Evolutionary conservation across 2,888 invertebrate species (phyloP).

Genomic region (Osmoderma eremita): DNA sequence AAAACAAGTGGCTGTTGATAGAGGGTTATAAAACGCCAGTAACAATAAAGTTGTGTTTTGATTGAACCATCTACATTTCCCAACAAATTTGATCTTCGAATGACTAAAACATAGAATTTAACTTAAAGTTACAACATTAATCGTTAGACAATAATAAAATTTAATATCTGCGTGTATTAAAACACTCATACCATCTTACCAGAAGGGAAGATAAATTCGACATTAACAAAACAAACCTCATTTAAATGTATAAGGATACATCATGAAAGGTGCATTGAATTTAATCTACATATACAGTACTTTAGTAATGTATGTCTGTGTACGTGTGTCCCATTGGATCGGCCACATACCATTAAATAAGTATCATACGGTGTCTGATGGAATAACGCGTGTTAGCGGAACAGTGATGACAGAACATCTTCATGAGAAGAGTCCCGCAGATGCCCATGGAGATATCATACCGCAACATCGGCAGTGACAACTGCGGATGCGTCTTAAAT

Average conservation of each 20-base stretch:
- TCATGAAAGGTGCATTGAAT: not conserved
- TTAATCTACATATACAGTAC: conserved; percentile 6
- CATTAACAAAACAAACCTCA: conserved; percentile 17
- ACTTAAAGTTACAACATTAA: too few relatives aligned
- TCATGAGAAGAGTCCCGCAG: conserved; percentile 56
- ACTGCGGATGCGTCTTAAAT: conserved; percentile 59
- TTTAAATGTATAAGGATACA: conserved; percentile 1
- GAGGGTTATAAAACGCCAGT: too few relatives aligned
- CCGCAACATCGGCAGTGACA: conserved; percentile 58
- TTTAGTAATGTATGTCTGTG: too few relatives aligned
- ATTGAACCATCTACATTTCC: too few relatives aligned
- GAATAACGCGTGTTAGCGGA: conserved; percentile 58
- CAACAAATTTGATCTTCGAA: too few relatives aligned
- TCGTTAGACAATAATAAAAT: too few relatives aligned
- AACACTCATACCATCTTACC: too few relatives aligned
- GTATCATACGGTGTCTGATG: conserved; percentile 3
- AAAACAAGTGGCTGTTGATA: too few relatives aligned
- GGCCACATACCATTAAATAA: not conserved
- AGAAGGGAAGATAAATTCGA: not conserved
- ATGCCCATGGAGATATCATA: conserved; percentile 63
- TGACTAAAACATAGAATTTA: too few relatives aligned
- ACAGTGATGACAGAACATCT: conserved; percentile 57
- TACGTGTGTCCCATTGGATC: not conserved
- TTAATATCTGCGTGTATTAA: not conserved
- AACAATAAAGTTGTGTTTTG: too few relatives aligned